Evolutionary conservation across 2,888 invertebrate genomes (phyloP).

Genomic region (Drosophila koepferae): DNA sequence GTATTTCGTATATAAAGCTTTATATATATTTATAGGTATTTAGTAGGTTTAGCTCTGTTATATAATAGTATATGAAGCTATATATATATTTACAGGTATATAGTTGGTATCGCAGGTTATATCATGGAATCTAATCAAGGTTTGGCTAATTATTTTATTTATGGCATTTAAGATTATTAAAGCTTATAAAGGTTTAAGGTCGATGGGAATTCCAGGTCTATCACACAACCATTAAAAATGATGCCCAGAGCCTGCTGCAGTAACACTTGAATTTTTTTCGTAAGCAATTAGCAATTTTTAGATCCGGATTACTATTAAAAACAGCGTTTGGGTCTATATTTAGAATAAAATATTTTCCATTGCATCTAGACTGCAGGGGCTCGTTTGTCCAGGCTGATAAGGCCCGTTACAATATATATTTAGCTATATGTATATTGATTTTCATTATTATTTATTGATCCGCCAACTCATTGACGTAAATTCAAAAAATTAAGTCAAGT

Average conservation of each 20-base stretch:
- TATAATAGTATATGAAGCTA: neutral
- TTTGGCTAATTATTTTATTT: neutral
- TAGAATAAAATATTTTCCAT: slow-evolving; percentile 48
- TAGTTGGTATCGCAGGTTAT: too few relatives aligned
- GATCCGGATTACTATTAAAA: slow-evolving; percentile 36
- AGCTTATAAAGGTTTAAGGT: neutral
- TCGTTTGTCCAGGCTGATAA: slow-evolving; percentile 51
- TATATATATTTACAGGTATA: too few relatives aligned
- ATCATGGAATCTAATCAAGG: neutral
- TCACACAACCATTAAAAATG: neutral
- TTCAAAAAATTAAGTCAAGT: slow-evolving; percentile 40
- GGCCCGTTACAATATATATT: slow-evolving; percentile 23
- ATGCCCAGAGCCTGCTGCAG: too few relatives aligned
- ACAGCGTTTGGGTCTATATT: slow-evolving; percentile 48
- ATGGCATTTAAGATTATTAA: neutral
- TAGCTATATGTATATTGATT: slow-evolving; percentile 14
- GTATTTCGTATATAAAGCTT: neutral
- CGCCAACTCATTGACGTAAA: slow-evolving; percentile 59
- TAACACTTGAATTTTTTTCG: neutral
- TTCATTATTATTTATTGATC: slow-evolving; percentile 35
- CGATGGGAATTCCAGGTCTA: neutral
- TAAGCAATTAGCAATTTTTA: neutral
- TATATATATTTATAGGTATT: too few relatives aligned
- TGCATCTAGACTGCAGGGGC: slow-evolving; percentile 38
- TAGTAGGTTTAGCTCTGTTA: neutral